Evolutionary conservation across 1,140 invertebrate species (phyloP).

Genomic region (Drosophila biarmipes): DNA sequence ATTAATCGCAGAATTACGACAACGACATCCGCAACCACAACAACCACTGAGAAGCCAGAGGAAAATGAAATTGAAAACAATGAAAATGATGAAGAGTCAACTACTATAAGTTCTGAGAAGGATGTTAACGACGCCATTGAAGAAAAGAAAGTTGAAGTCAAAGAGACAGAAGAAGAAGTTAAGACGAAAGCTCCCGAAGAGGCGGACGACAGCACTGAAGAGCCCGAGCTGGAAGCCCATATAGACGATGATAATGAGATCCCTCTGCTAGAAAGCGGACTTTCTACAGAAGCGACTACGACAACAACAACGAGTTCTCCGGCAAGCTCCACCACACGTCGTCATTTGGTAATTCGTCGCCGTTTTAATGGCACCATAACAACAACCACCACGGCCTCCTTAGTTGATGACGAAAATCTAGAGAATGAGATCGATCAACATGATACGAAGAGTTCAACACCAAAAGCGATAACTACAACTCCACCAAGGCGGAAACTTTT

Average conservation of each 20-base stretch:
- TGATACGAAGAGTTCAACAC: slow-evolving; percentile 11
- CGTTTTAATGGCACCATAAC: slow-evolving; percentile 33
- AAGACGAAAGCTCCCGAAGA: not conserved
- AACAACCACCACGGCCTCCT: slow-evolving; percentile 4
- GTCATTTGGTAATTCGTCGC: slow-evolving; percentile 36
- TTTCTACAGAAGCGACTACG: not conserved
- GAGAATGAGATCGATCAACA: slow-evolving; percentile 8
- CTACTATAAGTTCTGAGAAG: not conserved
- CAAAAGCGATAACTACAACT: slow-evolving; percentile 6
- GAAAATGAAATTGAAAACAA: slow-evolving; percentile 3
- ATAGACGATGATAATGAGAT: slow-evolving; percentile 40
- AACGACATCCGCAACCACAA: slow-evolving; percentile 9
- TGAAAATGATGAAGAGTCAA: not conserved
- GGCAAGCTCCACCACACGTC: slow-evolving; percentile 14
- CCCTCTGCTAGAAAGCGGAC: slow-evolving; percentile 4
- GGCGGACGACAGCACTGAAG: slow-evolving; percentile 9
- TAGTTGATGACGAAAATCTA: slow-evolving; percentile 18
- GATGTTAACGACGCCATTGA: not conserved
- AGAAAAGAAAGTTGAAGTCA: not conserved
- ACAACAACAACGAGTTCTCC: not conserved
- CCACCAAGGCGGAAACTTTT: slow-evolving; percentile 30
- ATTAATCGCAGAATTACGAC: slow-evolving; percentile 16
- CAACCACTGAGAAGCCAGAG: slow-evolving; percentile 12
- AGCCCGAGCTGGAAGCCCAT: slow-evolving; percentile 22
- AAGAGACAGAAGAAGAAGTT: too few species aligned